phyloP scores from a whole-genome alignment of 1,140 invertebrate species.

The Elysia chlorotica region DNA sequence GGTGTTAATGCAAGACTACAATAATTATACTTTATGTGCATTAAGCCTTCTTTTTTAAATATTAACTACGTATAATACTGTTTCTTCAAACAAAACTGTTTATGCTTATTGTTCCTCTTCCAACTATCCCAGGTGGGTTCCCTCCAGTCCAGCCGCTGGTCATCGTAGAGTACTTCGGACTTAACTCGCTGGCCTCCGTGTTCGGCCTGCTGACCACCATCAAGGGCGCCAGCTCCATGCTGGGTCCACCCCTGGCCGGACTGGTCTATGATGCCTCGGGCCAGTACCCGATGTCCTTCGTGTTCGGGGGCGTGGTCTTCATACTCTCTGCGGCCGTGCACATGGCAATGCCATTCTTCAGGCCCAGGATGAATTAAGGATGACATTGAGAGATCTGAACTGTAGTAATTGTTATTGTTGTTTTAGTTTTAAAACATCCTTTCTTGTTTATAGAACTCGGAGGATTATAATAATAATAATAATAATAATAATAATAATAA shows the following conservation, averaged over 20 bases:
- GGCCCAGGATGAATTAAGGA: neutral
- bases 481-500: too few relatives aligned
- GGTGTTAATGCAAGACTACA: too few relatives aligned
- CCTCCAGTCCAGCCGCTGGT: conserved; percentile 35
- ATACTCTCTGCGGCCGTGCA: neutral
- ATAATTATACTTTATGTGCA: too few relatives aligned
- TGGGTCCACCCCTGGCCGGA: conserved; percentile 35
- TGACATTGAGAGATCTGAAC: too few relatives aligned
- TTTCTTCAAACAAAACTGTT: too few relatives aligned
- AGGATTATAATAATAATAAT: too few relatives aligned
- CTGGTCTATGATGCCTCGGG: conserved; percentile 6
- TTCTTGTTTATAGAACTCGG: too few relatives aligned
- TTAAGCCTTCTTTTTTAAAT: too few relatives aligned
- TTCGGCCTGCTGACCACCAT: conserved; percentile 31
- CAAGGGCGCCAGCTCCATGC: conserved; percentile 31
- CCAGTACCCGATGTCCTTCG: conserved; percentile 14
- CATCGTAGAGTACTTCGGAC: conserved; percentile 28
- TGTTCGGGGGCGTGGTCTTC: conserved; percentile 13
- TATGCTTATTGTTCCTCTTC: too few relatives aligned
- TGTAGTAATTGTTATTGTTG: too few relatives aligned
- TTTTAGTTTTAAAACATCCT: too few relatives aligned
- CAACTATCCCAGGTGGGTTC: conserved; percentile 28
- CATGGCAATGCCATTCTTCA: neutral
- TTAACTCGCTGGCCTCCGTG: conserved; percentile 28
- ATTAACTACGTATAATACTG: too few relatives aligned